These are phyloP conservation scores for Rhadina sibilatrix DNA, from an alignment of 2,113 vertebrate species.

Conservation along the genomic window DNA sequence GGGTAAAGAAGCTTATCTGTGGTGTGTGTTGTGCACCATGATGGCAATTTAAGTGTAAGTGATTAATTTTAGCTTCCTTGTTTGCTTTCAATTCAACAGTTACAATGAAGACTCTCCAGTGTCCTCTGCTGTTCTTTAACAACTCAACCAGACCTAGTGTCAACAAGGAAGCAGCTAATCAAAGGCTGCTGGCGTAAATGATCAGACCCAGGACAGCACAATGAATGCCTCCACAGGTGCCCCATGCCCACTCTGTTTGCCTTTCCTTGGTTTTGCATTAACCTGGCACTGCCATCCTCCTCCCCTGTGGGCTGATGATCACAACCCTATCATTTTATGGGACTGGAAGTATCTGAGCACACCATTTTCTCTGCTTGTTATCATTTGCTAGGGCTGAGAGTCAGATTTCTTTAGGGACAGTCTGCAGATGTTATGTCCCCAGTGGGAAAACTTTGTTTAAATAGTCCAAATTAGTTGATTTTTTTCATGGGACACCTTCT, in stretches of 20 bases:
- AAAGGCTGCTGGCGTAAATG: neutral
- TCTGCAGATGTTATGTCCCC: neutral
- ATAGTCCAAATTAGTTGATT: neutral
- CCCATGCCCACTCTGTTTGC: neutral
- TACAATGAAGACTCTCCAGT: neutral
- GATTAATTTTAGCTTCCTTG: neutral
- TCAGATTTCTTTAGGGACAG: neutral
- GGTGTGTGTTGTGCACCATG: neutral
- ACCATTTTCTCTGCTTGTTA: neutral
- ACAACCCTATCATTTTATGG: neutral
- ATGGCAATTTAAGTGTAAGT: neutral
- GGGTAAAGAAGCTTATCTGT: neutral
- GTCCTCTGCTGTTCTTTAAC: neutral
- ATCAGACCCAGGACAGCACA: neutral
- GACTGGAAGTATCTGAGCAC: neutral
- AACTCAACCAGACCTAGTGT: neutral
- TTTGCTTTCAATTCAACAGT: neutral
- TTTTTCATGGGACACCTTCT: neutral
- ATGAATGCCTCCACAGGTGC: neutral
- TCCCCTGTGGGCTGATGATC: neutral
- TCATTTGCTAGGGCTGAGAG: neutral
- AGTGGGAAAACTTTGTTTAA: neutral
- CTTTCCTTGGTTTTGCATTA: neutral
- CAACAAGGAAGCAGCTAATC: constrained; percentile 37
- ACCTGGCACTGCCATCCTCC: neutral